Base-by-base conservation (phyloP, 2,797 vertebrate species). In the Anolis apletophallus region DNA sequence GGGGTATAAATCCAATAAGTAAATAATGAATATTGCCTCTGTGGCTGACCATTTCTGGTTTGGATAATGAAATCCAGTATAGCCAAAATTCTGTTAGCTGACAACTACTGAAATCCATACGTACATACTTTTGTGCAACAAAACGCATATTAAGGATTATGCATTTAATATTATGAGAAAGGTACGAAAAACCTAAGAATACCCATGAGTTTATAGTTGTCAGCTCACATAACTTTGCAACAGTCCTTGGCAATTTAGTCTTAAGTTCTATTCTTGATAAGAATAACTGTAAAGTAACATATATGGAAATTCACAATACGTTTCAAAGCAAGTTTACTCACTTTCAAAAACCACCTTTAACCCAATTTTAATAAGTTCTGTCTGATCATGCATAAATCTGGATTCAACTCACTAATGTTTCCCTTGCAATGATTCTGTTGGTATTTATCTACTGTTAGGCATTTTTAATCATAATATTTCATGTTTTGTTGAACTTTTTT, bases 191-290 rank as follows among this genome's bases (percentile, higher is more conserved):
- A 14, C 23, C 8, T 59, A 36, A 59, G 59, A 46, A 69, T 50
- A 34, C 19, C 61, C 23, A 85, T 21, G n/a, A 64, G 46, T 67
- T 68, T 71, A 71, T 73, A 34, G 16, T 36, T 23, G n/a, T n/a
- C 72, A 21, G 29, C 5, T 72, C 54, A 17, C 19, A 21, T n/a
- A 29, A 1, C 46, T 36, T 13, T 40, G 23, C 19, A 73, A 73
- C 40, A n/a, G 54, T 85, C 19, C 67, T 80, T 81, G 72, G 67
- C 64, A 68, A 68, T 72, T 69, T 88, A 80, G 13, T 46, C 14
- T 59, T 23, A 59, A 61, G 3, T 52, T 1, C 5, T 1, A 17
- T 2, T 23, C 10, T 67, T 81, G 40, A 3, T 77, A 40, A 69
- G 59, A 36, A 4, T 74, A 12, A 84, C 74, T 54, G n/a, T 36